A percentile compares a stretch with the other conserved stretches of the same genome.
Evolutionary conservation across 2,888 invertebrate species (phyloP).

Genomic region (Drosophila fungiperda): DNA sequence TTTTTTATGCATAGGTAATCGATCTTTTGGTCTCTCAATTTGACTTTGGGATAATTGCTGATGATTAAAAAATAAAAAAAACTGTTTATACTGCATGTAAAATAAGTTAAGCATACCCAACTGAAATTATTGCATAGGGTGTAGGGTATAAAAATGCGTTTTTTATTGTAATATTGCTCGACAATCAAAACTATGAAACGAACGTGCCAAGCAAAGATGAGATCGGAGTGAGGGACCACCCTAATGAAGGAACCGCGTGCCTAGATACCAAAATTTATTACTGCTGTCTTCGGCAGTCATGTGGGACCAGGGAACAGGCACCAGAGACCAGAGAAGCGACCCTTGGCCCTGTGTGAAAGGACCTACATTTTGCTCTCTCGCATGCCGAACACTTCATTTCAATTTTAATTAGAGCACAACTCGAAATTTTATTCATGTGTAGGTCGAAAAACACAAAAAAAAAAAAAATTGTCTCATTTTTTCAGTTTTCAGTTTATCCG

Average conservation of each 20-base stretch:
- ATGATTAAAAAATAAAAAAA: background rate
- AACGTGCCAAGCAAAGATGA: slow-evolving; percentile 68
- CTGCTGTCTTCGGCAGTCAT: slow-evolving; percentile 16
- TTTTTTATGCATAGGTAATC: no score
- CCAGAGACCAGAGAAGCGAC: background rate
- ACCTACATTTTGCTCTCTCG: slow-evolving; percentile 49
- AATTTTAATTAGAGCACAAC: slow-evolving; percentile 75
- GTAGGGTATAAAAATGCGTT: slow-evolving; percentile 57
- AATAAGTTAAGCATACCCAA: background rate
- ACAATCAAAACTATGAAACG: slow-evolving; percentile 48
- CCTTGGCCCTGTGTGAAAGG: slow-evolving; percentile 44
- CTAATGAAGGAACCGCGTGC: slow-evolving; percentile 36
- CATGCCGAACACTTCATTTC: slow-evolving; percentile 70
- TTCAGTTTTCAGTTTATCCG: slow-evolving; percentile 11
- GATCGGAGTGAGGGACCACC: slow-evolving; percentile 56
- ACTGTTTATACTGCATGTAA: no score
- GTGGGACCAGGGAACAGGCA: background rate
- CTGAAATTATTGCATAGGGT: background rate
- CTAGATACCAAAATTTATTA: slow-evolving; percentile 63
- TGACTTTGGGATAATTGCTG: background rate
- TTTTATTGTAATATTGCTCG: slow-evolving; percentile 70
- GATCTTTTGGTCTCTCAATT: background rate
- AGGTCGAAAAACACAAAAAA: background rate
- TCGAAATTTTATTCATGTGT: slow-evolving; percentile 38
- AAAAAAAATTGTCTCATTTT: slow-evolving; percentile 25